phyloP scores from a whole-genome alignment of 2,888 invertebrate species.

The Brachylomia viminalis region DNA sequence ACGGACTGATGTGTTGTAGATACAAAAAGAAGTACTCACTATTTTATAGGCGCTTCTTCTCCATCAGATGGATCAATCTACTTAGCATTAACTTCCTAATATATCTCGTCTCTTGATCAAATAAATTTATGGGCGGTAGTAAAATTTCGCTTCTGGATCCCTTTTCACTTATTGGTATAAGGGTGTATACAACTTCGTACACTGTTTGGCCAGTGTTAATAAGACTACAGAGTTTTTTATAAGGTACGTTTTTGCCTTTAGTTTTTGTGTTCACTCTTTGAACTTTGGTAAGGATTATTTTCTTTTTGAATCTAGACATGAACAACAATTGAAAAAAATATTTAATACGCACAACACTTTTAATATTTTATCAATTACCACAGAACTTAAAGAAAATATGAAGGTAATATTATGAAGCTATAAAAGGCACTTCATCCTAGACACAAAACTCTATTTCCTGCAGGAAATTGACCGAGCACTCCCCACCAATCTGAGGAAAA shows the following conservation, averaged over 20 bases:
- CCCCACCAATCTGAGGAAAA: conserved; percentile 63
- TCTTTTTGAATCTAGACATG: too few relatives aligned
- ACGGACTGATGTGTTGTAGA: conserved; percentile 24
- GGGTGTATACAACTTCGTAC: conserved; percentile 38
- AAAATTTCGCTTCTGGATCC: conserved; percentile 58
- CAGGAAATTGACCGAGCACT: conserved; percentile 73
- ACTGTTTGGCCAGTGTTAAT: conserved; percentile 18
- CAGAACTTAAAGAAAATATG: too few relatives aligned
- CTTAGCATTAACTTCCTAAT: conserved; percentile 67
- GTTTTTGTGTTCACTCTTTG: neutral
- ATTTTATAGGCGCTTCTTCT: conserved; percentile 49
- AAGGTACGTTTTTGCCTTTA: neutral
- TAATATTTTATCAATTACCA: conserved; percentile 19
- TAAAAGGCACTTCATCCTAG: conserved; percentile 39
- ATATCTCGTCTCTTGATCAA: conserved; percentile 62
- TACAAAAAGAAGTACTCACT: conserved; percentile 43
- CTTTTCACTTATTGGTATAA: conserved; percentile 58
- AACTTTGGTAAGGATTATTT: neutral
- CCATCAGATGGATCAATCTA: conserved; percentile 63
- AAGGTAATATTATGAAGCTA: neutral
- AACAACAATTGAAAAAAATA: neutral
- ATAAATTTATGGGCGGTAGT: conserved; percentile 65
- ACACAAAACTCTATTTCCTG: conserved; percentile 72
- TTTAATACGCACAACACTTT: neutral
- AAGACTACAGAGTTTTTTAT: conserved; percentile 1